Base-by-base conservation (phyloP, 2,888 invertebrate species). In the Vanessa cardui region DNA sequence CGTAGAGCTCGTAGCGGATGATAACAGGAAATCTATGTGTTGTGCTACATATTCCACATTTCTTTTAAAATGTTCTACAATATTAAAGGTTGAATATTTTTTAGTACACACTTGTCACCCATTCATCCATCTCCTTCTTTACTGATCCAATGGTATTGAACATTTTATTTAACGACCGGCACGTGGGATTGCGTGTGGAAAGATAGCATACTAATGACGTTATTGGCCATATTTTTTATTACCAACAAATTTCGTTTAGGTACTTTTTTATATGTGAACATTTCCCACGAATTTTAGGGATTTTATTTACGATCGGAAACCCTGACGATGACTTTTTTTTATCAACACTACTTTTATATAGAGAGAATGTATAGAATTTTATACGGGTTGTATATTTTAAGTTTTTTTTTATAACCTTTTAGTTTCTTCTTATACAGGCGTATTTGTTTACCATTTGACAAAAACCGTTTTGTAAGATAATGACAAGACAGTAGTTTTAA, bases 71-170 rank as follows among this genome's bases (percentile, higher is more conserved):
- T 18, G 16, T 31, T 45, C 52, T 54, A 44, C 47, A 16, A 61
- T 82, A 74, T 83, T 81, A 78, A 78, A 80, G 75, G 76, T 52
- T 16, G 52, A 54, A 54, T 4, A 56, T 81, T 80, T 78, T 83
- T 82, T 79, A 77, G 79, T 74, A 80, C 77, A 80, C 80, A 83
- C 82, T 89, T 85, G 83, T 83, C 87, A 88, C 86, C 81, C 82
- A 79, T 84, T 86, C 77, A 80, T 77, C 78, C 78, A 80, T 81
- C 80, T 81, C 80, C 83, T 81, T 80, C 81, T 83, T 85, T 81
- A 82, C 78, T 77, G 75, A 71, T 76, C 71, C 75, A 75, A 80
- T 81, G 80, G 79, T 84, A 84, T 80, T 79, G 82, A 82, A 84
- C 79, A 79, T 85, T 85, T 83, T 80, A 83, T 85, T 82, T 83